Percentiles rank a stretch among this genome's conserved stretches.
Evolutionary conservation across 2,888 invertebrate species (phyloP).

Genomic region (Orthonychiurus folsomi): DNA sequence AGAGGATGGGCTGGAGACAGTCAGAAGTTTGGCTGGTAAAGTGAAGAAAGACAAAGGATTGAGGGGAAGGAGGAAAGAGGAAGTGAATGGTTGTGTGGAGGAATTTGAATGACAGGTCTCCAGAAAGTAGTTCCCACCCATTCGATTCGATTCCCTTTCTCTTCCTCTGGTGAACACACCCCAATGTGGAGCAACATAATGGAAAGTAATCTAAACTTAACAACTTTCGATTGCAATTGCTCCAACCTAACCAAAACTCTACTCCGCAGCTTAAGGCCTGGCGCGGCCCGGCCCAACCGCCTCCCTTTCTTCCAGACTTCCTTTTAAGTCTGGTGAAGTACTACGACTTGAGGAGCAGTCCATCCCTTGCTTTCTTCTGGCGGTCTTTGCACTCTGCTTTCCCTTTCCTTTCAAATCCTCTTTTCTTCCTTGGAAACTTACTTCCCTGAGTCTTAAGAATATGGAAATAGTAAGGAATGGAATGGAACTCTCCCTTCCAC

Average conservation of each 20-base stretch:
- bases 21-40: too few species aligned
- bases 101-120: not conserved
- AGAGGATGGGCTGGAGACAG: not conserved
- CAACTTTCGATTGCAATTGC: not conserved
- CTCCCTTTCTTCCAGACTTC: too few species aligned
- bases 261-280: too few species aligned
- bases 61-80: not conserved
- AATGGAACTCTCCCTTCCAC: not conserved
- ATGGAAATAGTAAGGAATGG: not conserved
- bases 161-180: not conserved
- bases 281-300: too few species aligned
- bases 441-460: not conserved
- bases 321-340: too few species aligned
- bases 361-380: not conserved
- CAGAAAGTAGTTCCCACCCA: not conserved
- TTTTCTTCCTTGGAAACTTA: not conserved
- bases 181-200: not conserved
- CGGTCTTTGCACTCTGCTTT: not conserved
- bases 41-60: not conserved
- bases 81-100: too few species aligned
- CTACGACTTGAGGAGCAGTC: not conserved
- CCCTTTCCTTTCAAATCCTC: not conserved
- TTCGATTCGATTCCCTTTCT: not conserved
- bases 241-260: too few species aligned
- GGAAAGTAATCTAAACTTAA: slow-evolving; percentile 1